These are phyloP conservation scores for Marisa cornuarietis DNA, from an alignment of 1,140 invertebrate species.

Conservation along the genomic window DNA sequence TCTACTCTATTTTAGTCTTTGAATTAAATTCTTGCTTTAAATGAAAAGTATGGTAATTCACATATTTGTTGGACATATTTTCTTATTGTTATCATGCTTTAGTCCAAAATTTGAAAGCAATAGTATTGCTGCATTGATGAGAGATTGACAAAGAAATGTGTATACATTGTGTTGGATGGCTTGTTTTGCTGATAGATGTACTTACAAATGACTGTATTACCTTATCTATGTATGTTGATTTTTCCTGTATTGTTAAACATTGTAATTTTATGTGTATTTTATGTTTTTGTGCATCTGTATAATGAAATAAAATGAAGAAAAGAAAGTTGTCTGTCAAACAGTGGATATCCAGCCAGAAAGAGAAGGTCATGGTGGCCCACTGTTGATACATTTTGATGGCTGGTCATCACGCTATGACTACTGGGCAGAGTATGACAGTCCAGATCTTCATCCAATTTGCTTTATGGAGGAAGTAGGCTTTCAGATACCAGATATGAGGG, in stretches of 20 bases:
- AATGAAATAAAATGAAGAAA: neutral
- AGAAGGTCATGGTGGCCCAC: conserved; percentile 25
- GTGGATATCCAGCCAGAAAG: conserved; percentile 33
- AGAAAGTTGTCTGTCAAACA: conserved; percentile 14
- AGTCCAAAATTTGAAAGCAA: neutral
- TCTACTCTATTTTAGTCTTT: too few relatives aligned
- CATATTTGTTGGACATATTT: too few relatives aligned
- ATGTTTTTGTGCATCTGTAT: neutral
- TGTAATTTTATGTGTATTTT: neutral
- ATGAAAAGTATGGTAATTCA: too few relatives aligned
- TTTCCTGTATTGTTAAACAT: neutral
- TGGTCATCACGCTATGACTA: conserved; percentile 44
- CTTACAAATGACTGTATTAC: too few relatives aligned
- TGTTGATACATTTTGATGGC: conserved; percentile 50
- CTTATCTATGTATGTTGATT: too few relatives aligned
- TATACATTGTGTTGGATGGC: too few relatives aligned
- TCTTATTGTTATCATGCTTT: too few relatives aligned
- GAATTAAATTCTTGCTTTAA: neutral
- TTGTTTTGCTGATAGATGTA: too few relatives aligned
- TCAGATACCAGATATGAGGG: neutral
- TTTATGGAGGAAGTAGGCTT: conserved; percentile 29
- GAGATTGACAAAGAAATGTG: neutral
- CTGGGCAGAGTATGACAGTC: conserved; percentile 29
- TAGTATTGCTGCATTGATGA: neutral
- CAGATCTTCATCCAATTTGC: conserved; percentile 39